Percentiles rank a stretch among this genome's conserved stretches.
These are phyloP conservation scores for Caracal caracal DNA, from an alignment of 2,113 vertebrate genomes.

Conservation along the genomic window DNA sequence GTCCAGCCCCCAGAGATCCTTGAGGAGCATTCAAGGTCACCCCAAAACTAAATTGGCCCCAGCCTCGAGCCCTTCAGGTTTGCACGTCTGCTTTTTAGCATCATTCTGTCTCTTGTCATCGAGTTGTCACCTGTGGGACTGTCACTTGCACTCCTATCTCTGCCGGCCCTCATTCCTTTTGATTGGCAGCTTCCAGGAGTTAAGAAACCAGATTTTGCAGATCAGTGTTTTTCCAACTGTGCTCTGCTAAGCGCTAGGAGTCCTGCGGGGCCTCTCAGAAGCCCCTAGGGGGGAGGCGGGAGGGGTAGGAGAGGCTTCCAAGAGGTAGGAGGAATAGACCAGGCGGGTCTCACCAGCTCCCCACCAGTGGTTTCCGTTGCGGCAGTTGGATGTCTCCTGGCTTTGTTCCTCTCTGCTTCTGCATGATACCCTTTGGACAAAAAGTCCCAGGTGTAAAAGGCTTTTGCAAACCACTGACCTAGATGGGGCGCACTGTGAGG, in stretches of 20 bases:
- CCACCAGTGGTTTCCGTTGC: background rate
- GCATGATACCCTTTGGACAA: background rate
- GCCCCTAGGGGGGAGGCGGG: background rate
- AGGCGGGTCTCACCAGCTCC: background rate
- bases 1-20: background rate
- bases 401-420: background rate
- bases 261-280: background rate
- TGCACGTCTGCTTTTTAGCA: background rate
- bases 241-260: background rate
- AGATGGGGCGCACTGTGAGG: background rate
- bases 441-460: background rate
- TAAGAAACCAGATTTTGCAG: background rate
- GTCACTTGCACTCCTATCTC: background rate
- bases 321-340: background rate
- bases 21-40: background rate
- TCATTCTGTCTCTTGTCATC: background rate
- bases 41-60: background rate
- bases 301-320: background rate
- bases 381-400: background rate
- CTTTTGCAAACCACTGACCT: background rate
- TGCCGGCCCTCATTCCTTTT: background rate
- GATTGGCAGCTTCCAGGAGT: constrained; percentile 34
- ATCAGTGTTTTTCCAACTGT: constrained; percentile 16
- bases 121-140: background rate
- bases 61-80: background rate